Evolutionary conservation across 2,797 vertebrate species (phyloP).

Genomic region (Enteromius mattozi): DNA sequence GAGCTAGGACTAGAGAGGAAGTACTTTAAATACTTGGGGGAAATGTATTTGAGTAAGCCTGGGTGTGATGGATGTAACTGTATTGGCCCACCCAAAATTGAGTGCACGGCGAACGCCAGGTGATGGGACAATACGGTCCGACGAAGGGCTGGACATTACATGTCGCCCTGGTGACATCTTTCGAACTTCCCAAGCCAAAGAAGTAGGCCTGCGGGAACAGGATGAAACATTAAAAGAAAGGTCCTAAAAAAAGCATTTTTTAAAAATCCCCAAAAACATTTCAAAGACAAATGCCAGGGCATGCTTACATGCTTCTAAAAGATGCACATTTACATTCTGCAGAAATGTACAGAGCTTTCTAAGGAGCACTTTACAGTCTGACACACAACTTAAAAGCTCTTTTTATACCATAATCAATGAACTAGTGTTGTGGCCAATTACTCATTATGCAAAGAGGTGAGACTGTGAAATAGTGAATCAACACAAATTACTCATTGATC

Average conservation of each 20-base stretch:
- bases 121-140: slow-evolving; percentile 89
- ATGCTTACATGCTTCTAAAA: neutral
- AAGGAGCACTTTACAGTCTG: slow-evolving; percentile 62
- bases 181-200: slow-evolving; percentile 97
- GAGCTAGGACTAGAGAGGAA: neutral
- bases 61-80: neutral
- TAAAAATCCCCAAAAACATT: neutral
- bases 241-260: too few species aligned
- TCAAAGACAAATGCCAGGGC: neutral
- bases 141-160: slow-evolving; percentile 90
- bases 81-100: slow-evolving; percentile 87
- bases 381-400: slow-evolving; percentile 64
- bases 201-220: slow-evolving; percentile 85
- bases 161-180: slow-evolving; percentile 99
- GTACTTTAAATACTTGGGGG: neutral
- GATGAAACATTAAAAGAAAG: neutral
- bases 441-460: slow-evolving; percentile 73
- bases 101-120: slow-evolving; percentile 88
- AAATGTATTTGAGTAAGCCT: neutral
- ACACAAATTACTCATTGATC: slow-evolving; percentile 77
- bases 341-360: slow-evolving; percentile 38
- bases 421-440: slow-evolving; percentile 72
- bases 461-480: slow-evolving; percentile 72
- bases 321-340: neutral
- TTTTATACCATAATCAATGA: slow-evolving; percentile 75